phyloP scores from a whole-genome alignment of 2,113 vertebrate genomes.

The Crotalus helleri region DNA sequence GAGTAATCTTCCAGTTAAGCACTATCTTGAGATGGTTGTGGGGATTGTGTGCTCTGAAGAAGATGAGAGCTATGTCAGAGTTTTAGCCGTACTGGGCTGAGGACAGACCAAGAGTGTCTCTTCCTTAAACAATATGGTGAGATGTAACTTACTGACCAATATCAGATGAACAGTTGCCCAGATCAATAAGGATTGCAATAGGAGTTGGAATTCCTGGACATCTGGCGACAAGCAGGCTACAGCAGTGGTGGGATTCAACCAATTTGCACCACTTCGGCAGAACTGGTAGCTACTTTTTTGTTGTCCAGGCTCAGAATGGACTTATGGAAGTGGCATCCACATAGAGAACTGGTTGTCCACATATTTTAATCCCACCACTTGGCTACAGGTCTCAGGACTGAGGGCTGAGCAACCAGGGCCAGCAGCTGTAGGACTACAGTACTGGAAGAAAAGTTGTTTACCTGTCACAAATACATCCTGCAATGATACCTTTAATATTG shows the following conservation, averaged over 20 bases:
- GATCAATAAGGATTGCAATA: not conserved
- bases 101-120: not conserved
- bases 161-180: not conserved
- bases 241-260: no score
- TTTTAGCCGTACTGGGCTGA: not conserved
- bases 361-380: no score
- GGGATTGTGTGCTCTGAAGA: not conserved
- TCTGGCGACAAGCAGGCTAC: not conserved
- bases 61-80: not conserved
- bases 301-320: no score
- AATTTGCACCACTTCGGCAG: no score
- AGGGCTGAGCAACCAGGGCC: no score
- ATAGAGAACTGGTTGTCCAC: no score
- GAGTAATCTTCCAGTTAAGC: not conserved
- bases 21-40: not conserved
- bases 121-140: not conserved
- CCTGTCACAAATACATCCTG: no score
- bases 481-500: no score
- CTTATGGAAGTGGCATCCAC: no score
- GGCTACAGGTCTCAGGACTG: not conserved
- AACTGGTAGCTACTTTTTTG: no score
- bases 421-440: no score
- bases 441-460: no score
- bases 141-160: not conserved
- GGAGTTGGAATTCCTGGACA: not conserved